These are phyloP conservation scores for Parascotia fuliginaria DNA, from an alignment of 2,888 invertebrate genomes.

Conservation along the genomic window DNA sequence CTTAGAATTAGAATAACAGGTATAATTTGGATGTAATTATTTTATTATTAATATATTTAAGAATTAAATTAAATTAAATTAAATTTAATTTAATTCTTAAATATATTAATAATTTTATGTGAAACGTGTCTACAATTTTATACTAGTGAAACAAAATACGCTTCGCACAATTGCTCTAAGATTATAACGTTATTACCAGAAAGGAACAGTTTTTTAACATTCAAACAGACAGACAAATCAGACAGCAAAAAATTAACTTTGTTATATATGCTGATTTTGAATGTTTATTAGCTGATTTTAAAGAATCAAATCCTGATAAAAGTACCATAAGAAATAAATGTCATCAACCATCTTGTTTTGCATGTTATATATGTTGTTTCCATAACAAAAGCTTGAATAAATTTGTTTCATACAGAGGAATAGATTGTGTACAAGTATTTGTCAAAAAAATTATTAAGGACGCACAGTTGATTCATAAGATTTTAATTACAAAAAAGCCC, in stretches of 20 bases:
- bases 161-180: constrained; percentile 9
- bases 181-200: constrained; percentile 17
- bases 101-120: too few species aligned
- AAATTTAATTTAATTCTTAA: too few species aligned
- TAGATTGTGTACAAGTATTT: neutral
- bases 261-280: constrained; percentile 30
- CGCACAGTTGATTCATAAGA: neutral
- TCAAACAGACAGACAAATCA: constrained; percentile 27
- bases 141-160: constrained; percentile 7
- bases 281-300: constrained; percentile 11
- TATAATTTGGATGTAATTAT: too few species aligned
- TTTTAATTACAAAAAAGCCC: constrained; percentile 4
- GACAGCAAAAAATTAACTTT: constrained; percentile 26
- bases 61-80: too few species aligned
- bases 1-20: too few species aligned
- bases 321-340: too few species aligned
- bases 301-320: too few species aligned
- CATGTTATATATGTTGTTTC: neutral
- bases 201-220: constrained; percentile 14
- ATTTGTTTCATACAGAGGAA: neutral
- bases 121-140: constrained; percentile 28
- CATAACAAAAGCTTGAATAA: neutral
- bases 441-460: neutral
- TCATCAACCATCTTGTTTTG: neutral
- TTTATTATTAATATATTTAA: too few species aligned